phyloP scores from a whole-genome alignment of 2,797 vertebrate species.

The Sylvia borin region DNA sequence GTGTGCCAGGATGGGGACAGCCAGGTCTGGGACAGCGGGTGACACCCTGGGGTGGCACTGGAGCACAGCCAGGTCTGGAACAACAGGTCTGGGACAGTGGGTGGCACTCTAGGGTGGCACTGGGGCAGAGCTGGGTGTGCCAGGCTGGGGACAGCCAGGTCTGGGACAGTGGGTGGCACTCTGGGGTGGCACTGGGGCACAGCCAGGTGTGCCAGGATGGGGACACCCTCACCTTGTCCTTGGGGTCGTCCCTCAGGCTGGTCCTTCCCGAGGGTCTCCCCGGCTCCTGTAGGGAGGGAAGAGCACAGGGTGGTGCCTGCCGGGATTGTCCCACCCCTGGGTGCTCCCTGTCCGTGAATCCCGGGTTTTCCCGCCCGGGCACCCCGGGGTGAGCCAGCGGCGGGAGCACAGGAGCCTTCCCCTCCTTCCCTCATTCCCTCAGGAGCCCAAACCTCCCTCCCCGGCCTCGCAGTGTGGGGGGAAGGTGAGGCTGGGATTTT shows the following conservation, averaged over 20 bases:
- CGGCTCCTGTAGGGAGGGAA: not conserved
- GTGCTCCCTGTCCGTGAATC: fast-evolving
- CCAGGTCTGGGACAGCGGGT: no score
- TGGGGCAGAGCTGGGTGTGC: no score
- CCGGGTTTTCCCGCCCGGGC: not conserved
- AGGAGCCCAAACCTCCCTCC: not conserved
- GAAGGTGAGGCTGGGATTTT: not conserved
- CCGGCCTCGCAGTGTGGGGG: not conserved
- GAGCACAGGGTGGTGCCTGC: not conserved
- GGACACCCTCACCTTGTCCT: constrained; percentile 11
- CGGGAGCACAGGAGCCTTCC: not conserved
- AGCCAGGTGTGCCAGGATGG: fast-evolving
- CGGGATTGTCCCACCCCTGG: not conserved
- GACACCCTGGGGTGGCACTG: no score
- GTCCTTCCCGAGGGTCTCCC: not conserved
- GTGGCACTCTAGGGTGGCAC: no score
- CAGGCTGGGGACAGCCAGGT: no score
- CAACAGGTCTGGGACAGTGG: no score
- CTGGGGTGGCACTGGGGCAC: not conserved
- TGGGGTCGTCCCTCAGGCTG: not conserved
- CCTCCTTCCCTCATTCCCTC: not conserved
- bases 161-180: no score
- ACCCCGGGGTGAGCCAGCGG: fast-evolving
- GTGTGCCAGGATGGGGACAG: no score
- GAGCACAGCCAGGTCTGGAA: no score